phyloP scores from a whole-genome alignment of 1,140 invertebrate genomes.

The Brevipalpus yothersi region DNA sequence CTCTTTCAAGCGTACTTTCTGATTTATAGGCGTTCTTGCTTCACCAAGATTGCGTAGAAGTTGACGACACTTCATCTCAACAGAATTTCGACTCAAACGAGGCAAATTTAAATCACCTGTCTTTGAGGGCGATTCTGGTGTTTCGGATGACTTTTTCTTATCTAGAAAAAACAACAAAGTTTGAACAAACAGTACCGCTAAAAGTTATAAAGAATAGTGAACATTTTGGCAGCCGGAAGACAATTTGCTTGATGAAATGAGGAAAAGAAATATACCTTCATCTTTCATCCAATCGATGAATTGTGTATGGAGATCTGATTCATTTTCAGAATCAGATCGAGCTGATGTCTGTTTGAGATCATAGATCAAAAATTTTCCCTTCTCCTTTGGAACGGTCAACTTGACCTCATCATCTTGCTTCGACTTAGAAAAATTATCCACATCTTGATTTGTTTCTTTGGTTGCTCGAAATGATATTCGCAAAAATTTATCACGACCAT shows the following conservation, averaged over 20 bases:
- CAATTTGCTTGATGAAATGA: not conserved
- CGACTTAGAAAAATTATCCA: not conserved
- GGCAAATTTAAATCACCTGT: not conserved
- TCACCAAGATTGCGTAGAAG: not conserved
- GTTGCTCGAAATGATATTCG: not conserved
- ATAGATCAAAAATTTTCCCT: not conserved
- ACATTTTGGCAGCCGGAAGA: not conserved
- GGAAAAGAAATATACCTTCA: not conserved
- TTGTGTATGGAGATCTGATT: not conserved
- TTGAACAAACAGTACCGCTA: not conserved
- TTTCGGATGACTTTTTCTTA: not conserved
- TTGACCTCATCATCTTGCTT: not conserved
- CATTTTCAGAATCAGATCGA: not conserved
- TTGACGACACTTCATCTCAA: not conserved
- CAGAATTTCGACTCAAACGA: not conserved
- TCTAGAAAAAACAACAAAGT: not conserved
- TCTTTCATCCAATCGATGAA: not conserved
- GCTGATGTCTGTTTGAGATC: not conserved
- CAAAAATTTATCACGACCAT: not conserved
- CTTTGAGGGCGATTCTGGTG: not conserved
- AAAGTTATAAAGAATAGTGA: not conserved
- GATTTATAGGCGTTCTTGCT: constrained; percentile 21
- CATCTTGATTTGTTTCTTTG: not conserved
- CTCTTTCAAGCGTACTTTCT: constrained; percentile 33
- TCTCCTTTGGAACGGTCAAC: not conserved